Conservation (phyloP, 2,888 invertebrate species). For the Linnaemya tessellans region DNA sequence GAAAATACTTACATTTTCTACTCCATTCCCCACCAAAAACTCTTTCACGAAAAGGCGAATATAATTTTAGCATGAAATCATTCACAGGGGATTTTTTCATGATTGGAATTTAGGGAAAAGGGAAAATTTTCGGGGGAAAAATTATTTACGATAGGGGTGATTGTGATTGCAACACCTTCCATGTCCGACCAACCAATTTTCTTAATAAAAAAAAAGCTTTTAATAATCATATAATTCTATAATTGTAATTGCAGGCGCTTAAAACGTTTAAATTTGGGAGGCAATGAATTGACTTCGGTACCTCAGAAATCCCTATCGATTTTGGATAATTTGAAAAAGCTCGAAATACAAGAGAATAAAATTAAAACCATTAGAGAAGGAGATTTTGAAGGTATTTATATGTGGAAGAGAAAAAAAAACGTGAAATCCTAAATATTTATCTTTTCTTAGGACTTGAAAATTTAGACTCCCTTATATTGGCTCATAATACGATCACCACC, state of each 20-base stretch:
- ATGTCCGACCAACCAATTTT: no score
- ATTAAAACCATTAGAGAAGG: constrained; percentile 90
- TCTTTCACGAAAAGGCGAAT: no score
- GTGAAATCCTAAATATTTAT: background rate
- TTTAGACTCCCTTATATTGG: constrained; percentile 92
- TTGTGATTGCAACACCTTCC: no score
- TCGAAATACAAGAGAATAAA: constrained; percentile 94
- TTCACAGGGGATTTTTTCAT: no score
- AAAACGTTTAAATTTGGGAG: constrained; percentile 93
- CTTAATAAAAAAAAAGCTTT: background rate
- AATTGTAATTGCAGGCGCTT: constrained; percentile 86
- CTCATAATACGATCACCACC: constrained; percentile 91
- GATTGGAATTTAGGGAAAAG: no score
- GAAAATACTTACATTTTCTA: no score
- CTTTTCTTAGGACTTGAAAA: constrained; percentile 87
- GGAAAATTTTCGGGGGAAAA: no score
- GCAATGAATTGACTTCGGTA: constrained; percentile 90
- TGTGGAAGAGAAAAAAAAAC: background rate
- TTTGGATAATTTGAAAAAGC: constrained; percentile 91
- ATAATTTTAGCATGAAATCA: no score
- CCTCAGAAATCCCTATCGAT: constrained; percentile 92
- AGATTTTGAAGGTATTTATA: constrained; percentile 91
- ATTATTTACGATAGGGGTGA: no score
- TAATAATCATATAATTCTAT: background rate
- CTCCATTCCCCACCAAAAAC: no score